Evolutionary conservation across 2,888 invertebrate species (phyloP).

Genomic region (Tolmerus cingulatus): DNA sequence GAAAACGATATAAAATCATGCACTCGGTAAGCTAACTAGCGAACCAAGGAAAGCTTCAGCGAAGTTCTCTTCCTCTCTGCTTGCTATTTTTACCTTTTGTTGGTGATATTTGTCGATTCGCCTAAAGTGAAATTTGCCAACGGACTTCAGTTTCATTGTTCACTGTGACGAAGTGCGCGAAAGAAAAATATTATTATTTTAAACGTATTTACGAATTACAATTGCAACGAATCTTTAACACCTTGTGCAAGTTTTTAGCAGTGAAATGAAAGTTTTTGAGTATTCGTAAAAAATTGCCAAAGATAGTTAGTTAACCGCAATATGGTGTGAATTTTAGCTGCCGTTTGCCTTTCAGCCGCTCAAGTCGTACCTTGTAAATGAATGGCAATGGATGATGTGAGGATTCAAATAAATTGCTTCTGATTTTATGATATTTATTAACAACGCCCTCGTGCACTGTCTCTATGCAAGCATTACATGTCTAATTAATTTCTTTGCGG

Average conservation of each 20-base stretch:
- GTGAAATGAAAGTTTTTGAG: constrained; percentile 6
- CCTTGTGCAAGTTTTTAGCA: not conserved
- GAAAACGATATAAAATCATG: constrained; percentile 7
- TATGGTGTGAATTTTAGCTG: not conserved
- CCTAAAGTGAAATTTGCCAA: constrained; percentile 16
- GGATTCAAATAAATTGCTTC: not conserved
- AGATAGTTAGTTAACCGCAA: not conserved
- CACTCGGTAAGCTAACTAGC: not conserved
- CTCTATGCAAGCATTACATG: not conserved
- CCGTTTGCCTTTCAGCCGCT: not conserved
- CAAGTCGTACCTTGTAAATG: not conserved
- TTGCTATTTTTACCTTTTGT: constrained; percentile 13
- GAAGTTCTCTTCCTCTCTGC: constrained; percentile 6
- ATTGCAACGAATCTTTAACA: not conserved
- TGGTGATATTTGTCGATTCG: not conserved
- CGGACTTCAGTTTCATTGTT: constrained; percentile 16
- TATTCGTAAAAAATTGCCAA: not conserved
- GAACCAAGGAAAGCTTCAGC: not conserved
- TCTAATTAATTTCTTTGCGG: not conserved
- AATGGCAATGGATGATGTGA: constrained; percentile 39
- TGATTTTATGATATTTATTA: not conserved
- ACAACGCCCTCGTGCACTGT: not conserved
- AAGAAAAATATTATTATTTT: not conserved
- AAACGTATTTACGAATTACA: not conserved
- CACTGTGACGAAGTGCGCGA: not conserved